Conservation (phyloP, 2,113 vertebrate genomes). For the Laterallus jamaicensis region DNA sequence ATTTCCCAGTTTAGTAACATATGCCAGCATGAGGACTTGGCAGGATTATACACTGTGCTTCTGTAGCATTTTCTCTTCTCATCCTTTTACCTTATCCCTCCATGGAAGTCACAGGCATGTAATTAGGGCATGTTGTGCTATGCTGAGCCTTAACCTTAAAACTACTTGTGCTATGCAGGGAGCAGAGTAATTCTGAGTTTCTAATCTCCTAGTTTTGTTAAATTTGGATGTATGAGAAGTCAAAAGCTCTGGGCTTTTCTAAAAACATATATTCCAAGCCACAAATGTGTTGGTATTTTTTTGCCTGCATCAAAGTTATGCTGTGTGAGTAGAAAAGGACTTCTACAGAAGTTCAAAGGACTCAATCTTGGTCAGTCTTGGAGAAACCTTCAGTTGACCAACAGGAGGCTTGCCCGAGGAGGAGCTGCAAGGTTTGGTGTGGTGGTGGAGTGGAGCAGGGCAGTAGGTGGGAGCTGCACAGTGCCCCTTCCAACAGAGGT, state of each 20-base stretch:
- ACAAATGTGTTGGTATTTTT: not conserved
- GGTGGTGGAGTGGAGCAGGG: accelerated
- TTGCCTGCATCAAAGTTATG: not conserved
- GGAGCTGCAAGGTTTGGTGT: not conserved
- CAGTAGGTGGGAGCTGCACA: not conserved
- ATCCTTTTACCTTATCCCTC: not conserved
- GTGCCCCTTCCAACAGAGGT: not conserved
- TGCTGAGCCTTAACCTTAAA: not conserved
- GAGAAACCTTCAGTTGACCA: not conserved
- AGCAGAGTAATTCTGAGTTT: not conserved
- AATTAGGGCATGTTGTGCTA: not conserved
- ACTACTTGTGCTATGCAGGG: not conserved
- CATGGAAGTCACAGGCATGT: accelerated
- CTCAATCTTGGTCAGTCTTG: not conserved
- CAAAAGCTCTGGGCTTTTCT: not conserved
- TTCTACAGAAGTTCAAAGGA: not conserved
- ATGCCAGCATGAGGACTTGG: not conserved
- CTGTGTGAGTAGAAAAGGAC: not conserved
- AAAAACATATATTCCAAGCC: not conserved
- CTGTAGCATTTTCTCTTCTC: not conserved
- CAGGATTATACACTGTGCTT: not conserved
- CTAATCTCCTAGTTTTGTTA: not conserved
- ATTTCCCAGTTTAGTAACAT: not conserved
- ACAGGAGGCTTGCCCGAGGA: not conserved
- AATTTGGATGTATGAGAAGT: not conserved